A percentile compares a stretch with the other conserved stretches of the same genome.
phyloP scores from a whole-genome alignment of 2,797 vertebrate genomes.

The Myotis vivesi region DNA sequence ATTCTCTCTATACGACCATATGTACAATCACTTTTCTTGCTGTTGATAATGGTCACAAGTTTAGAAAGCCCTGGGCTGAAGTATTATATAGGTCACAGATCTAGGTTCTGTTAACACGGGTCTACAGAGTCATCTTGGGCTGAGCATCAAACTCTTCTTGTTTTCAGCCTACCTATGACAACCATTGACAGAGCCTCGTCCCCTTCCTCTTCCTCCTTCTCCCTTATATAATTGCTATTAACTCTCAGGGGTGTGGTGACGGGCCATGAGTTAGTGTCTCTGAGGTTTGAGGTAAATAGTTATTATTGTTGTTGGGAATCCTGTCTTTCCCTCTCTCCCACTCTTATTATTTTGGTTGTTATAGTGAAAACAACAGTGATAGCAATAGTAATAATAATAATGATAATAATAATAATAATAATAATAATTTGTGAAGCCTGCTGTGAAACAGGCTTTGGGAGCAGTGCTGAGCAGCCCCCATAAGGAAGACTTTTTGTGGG shows the following conservation, averaged over 20 bases:
- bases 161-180: background rate
- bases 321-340: background rate
- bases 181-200: background rate
- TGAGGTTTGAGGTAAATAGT: slow-evolving; percentile 46
- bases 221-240: background rate
- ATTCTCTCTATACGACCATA: too few species aligned
- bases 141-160: background rate
- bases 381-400: background rate
- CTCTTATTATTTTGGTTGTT: background rate
- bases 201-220: background rate
- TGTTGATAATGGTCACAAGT: background rate
- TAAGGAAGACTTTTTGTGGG: background rate
- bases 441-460: background rate
- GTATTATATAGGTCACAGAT: background rate
- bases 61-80: background rate
- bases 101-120: background rate
- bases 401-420: background rate
- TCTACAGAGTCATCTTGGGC: background rate
- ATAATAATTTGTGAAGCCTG: background rate
- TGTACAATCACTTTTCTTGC: background rate
- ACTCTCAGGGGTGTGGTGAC: slow-evolving; percentile 25
- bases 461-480: background rate
- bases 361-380: background rate
- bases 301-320: background rate
- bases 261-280: slow-evolving; percentile 24